phyloP scores from a whole-genome alignment of 2,113 vertebrate genomes.

The Prionailurus bengalensis region DNA sequence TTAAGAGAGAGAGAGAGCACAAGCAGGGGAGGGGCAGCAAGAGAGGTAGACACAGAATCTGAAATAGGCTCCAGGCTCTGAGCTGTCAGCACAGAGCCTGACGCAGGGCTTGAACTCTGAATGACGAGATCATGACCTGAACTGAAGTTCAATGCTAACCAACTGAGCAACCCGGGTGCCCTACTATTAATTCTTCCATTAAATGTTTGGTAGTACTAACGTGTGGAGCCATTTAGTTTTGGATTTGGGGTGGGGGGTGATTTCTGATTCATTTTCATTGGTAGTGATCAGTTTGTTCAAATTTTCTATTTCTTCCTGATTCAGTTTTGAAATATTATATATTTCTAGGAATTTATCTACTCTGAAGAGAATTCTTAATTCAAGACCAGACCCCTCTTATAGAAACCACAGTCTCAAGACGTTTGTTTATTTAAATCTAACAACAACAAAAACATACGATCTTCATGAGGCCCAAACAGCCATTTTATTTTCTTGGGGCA shows the following conservation, averaged over 20 bases:
- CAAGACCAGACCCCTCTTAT: conserved; percentile 91
- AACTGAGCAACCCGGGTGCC: too few relatives aligned
- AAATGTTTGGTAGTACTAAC: background rate
- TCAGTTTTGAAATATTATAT: background rate
- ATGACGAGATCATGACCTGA: too few relatives aligned
- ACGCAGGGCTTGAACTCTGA: too few relatives aligned
- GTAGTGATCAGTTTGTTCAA: background rate
- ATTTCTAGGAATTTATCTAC: background rate
- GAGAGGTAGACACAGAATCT: too few relatives aligned
- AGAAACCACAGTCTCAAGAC: conserved; percentile 93
- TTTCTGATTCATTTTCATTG: background rate
- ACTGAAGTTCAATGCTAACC: too few relatives aligned
- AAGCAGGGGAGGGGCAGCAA: too few relatives aligned
- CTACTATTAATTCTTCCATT: background rate
- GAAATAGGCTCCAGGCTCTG: too few relatives aligned
- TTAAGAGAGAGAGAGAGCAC: too few relatives aligned
- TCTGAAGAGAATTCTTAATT: conserved; percentile 85
- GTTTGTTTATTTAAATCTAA: conserved; percentile 94
- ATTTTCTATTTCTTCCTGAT: background rate
- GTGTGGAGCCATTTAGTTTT: background rate
- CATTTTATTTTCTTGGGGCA: conserved; percentile 92
- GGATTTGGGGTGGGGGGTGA: background rate
- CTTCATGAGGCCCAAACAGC: conserved; percentile 93
- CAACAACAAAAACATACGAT: conserved; percentile 89
- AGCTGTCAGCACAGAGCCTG: too few relatives aligned